Conservation (phyloP, 2,797 vertebrate species). For the Coracias cyanogaster region DNA sequence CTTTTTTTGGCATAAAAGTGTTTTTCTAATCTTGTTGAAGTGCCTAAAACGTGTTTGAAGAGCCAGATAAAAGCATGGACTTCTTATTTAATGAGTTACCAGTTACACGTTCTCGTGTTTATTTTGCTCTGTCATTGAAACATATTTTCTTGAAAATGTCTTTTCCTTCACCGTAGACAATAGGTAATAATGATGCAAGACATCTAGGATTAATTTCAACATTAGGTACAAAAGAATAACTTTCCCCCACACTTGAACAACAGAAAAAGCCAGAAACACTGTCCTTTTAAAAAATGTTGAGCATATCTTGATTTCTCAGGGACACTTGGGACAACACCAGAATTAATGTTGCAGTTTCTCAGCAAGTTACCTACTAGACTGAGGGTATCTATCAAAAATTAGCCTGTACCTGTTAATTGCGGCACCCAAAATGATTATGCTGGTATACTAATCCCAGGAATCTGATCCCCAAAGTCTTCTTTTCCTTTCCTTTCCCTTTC, state of each 20-base stretch:
- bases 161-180: constrained; percentile 6
- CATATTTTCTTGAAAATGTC: constrained; percentile 6
- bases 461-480: not conserved
- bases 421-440: not conserved
- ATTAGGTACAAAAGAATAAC: not conserved
- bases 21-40: constrained; percentile 71
- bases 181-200: not conserved
- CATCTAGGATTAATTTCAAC: constrained; percentile 6
- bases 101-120: constrained; percentile 40
- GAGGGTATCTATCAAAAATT: not conserved
- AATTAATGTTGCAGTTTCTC: not conserved
- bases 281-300: not conserved
- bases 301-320: not conserved
- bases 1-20: constrained; percentile 61
- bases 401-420: not conserved
- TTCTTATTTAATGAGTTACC: constrained; percentile 66
- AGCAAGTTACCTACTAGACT: not conserved
- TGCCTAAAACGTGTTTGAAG: constrained; percentile 72
- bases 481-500: accelerated
- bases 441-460: not conserved
- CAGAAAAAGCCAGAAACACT: not conserved
- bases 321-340: not conserved
- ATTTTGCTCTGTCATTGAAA: constrained; percentile 60
- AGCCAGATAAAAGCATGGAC: constrained; percentile 61
- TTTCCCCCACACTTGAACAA: not conserved